These are phyloP conservation scores for Xanthorhoe designata DNA, from an alignment of 2,888 invertebrate species.

Conservation along the genomic window DNA sequence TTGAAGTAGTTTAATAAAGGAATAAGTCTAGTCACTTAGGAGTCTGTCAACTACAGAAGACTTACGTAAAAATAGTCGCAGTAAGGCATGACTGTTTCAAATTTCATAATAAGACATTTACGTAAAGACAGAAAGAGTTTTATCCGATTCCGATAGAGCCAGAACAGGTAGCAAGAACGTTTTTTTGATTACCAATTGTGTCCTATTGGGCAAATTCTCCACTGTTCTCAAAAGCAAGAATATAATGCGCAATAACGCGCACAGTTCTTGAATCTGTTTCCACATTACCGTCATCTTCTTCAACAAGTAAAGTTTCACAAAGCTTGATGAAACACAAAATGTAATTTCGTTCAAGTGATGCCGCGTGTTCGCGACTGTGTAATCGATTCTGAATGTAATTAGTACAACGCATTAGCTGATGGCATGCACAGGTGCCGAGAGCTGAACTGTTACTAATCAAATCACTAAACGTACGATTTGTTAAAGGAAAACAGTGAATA, in stretches of 20 bases:
- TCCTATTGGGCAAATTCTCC: too few relatives aligned
- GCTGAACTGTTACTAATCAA: slow-evolving; percentile 16
- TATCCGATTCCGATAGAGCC: too few relatives aligned
- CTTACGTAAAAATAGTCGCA: too few relatives aligned
- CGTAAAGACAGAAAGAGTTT: not conserved
- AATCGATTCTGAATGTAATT: slow-evolving; percentile 18
- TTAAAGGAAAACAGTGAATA: not conserved
- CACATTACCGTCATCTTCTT: not conserved
- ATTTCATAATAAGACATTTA: too few relatives aligned
- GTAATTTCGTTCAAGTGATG: slow-evolving; percentile 11
- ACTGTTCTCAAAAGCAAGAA: too few relatives aligned
- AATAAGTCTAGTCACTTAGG: not conserved
- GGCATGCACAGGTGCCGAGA: slow-evolving; percentile 12
- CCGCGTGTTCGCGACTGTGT: slow-evolving; percentile 15
- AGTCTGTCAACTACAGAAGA: too few relatives aligned
- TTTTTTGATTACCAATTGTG: too few relatives aligned
- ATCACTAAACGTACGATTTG: slow-evolving; percentile 1
- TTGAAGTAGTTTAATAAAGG: not conserved
- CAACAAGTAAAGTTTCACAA: not conserved
- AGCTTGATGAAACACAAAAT: not conserved
- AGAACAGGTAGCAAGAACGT: not conserved
- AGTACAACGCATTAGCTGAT: slow-evolving; percentile 21
- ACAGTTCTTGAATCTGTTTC: not conserved
- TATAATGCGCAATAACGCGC: too few relatives aligned
- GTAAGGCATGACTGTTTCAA: too few relatives aligned